Percentiles rank a stretch among this genome's conserved stretches.
phyloP scores from a whole-genome alignment of 2,113 vertebrate species.

The Trichechus manatus region DNA sequence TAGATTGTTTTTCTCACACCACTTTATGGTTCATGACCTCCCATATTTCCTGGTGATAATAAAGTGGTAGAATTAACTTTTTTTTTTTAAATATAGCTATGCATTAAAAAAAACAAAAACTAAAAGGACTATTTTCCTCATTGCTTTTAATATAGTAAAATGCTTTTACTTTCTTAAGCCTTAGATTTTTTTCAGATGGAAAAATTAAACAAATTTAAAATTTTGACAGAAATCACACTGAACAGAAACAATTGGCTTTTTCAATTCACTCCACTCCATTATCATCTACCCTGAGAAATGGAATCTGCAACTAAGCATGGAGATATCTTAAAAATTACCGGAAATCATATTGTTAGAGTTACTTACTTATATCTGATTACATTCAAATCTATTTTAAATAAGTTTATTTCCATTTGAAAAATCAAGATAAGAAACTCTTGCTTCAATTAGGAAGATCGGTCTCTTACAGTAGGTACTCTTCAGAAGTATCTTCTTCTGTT shows the following conservation, averaged over 20 bases:
- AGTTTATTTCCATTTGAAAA: conserved; percentile 3
- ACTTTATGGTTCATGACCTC: not conserved
- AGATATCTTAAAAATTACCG: not conserved
- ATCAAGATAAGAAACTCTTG: not conserved
- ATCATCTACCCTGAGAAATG: not conserved
- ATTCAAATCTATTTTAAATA: not conserved
- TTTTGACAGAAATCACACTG: not conserved
- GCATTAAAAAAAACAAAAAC: not conserved
- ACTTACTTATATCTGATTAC: not conserved
- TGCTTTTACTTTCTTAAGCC: not conserved
- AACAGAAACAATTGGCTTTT: not conserved
- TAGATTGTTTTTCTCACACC: not conserved
- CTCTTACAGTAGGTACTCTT: not conserved
- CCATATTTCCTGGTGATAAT: not conserved
- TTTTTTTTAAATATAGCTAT: not conserved
- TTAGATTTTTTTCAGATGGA: not conserved
- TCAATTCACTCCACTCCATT: not conserved
- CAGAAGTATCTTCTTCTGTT: not conserved
- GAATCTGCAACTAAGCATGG: not conserved
- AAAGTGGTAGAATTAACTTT: not conserved
- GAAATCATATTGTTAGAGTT: not conserved
- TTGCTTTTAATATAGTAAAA: not conserved
- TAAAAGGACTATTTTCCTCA: not conserved
- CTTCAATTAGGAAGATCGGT: not conserved
- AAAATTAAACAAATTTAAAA: conserved; percentile 38